A percentile compares a stretch with the other conserved stretches of the same genome.
These are phyloP conservation scores for Fulica atra DNA, from an alignment of 2,113 vertebrate genomes.

Conservation along the genomic window DNA sequence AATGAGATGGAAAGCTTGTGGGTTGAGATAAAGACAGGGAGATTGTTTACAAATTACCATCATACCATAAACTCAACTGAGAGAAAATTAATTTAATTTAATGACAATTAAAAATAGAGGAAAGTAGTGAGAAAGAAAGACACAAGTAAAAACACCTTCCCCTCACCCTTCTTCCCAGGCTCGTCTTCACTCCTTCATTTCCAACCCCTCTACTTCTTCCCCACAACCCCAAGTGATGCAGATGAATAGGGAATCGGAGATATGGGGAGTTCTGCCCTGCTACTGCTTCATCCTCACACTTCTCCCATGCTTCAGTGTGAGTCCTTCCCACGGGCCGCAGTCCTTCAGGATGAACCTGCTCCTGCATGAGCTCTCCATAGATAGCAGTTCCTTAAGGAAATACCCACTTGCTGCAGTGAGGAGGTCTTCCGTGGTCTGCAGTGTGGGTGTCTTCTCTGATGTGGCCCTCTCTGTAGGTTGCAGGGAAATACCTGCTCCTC, in stretches of 20 bases:
- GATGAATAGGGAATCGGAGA: neutral
- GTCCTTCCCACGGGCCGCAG: neutral
- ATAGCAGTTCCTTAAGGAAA: neutral
- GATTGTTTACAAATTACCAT: neutral
- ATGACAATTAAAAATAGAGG: neutral
- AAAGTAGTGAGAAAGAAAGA: neutral
- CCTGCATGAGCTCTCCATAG: neutral
- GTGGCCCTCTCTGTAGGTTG: too few species aligned
- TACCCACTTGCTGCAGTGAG: too few species aligned
- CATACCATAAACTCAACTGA: neutral
- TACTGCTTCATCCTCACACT: neutral
- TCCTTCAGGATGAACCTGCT: neutral
- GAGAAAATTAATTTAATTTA: neutral
- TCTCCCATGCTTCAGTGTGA: accelerated
- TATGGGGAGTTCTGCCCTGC: neutral
- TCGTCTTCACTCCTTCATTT: neutral
- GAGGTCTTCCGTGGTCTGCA: too few species aligned
- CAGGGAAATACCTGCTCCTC: neutral
- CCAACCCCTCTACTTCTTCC: neutral
- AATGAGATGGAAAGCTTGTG: neutral
- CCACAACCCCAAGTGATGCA: accelerated
- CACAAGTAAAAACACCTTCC: neutral
- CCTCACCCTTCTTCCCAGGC: neutral
- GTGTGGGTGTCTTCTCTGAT: too few species aligned
- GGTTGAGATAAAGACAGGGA: neutral